phyloP scores from a whole-genome alignment of 2,888 invertebrate genomes.

The Lasioglossum calceatum region DNA sequence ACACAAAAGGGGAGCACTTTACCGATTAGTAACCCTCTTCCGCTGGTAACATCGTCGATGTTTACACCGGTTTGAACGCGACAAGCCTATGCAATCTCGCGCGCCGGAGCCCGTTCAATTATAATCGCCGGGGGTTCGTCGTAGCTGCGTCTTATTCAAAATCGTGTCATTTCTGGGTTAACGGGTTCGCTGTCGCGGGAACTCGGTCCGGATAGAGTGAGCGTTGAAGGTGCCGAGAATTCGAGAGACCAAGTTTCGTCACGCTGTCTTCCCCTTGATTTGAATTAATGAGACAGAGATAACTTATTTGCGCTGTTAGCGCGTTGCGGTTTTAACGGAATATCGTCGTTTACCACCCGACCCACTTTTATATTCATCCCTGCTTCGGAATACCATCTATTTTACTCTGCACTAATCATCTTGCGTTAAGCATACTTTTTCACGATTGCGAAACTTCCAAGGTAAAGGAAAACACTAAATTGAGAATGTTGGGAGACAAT shows the following conservation, averaged over 20 bases:
- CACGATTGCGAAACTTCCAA: neutral
- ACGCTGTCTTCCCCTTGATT: neutral
- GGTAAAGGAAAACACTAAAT: neutral
- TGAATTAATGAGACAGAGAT: constrained; percentile 14
- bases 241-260: constrained; percentile 1
- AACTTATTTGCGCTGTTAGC: neutral
- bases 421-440: neutral
- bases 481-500: neutral
- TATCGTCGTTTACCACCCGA: neutral
- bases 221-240: neutral
- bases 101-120: neutral
- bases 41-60: constrained; percentile 19
- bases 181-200: constrained; percentile 24
- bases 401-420: neutral
- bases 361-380: neutral
- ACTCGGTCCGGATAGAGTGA: neutral
- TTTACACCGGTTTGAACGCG: neutral
- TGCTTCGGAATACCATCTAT: neutral
- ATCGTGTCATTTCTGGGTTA: constrained; percentile 26
- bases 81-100: neutral
- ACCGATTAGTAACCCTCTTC: constrained; percentile 41
- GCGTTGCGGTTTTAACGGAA: neutral
- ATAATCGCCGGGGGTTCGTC: constrained; percentile 16
- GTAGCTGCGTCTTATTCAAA: neutral
- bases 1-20: constrained; percentile 46